Evolutionary conservation across 2,888 invertebrate genomes (phyloP).

Genomic region (Drosophila maculinotata): DNA sequence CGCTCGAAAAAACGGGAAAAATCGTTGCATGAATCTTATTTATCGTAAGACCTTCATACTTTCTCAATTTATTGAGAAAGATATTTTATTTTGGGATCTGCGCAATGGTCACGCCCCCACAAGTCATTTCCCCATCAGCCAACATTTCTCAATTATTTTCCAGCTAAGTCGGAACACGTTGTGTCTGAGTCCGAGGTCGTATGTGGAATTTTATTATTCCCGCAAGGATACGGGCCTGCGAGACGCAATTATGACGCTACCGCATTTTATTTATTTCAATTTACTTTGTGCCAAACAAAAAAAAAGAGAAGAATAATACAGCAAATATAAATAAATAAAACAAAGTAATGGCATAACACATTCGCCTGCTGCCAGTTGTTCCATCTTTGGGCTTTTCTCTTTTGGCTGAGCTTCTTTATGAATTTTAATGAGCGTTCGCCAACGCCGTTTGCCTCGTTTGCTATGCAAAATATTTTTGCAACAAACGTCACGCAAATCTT

Average conservation of each 20-base stretch:
- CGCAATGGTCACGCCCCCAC: slow-evolving; percentile 9
- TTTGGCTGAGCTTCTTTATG: slow-evolving; percentile 57
- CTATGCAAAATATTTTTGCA: slow-evolving; percentile 64
- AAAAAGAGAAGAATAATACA: not conserved
- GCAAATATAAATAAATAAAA: slow-evolving; percentile 42
- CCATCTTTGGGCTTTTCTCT: slow-evolving; percentile 15
- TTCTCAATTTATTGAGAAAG: slow-evolving; percentile 49
- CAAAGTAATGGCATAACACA: slow-evolving; percentile 54
- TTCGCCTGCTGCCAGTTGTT: slow-evolving; percentile 38
- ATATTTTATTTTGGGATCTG: slow-evolving; percentile 39
- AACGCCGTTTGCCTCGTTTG: slow-evolving; percentile 57
- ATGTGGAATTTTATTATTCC: slow-evolving; percentile 69
- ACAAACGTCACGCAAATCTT: slow-evolving; percentile 64
- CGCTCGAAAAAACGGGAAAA: no score
- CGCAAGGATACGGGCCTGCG: slow-evolving; percentile 55
- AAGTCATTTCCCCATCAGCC: slow-evolving; percentile 16
- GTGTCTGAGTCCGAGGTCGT: slow-evolving; percentile 43
- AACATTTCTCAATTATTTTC: slow-evolving; percentile 68
- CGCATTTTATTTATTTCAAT: slow-evolving; percentile 75
- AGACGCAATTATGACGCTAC: slow-evolving; percentile 66
- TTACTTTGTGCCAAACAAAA: slow-evolving; percentile 43
- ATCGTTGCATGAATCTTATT: no score
- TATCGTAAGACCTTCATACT: slow-evolving; percentile 37
- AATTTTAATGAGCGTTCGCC: slow-evolving; percentile 72
- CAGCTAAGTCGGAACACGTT: slow-evolving; percentile 31